Evolutionary conservation across 2,113 vertebrate species (phyloP).

Genomic region (Porphyrio hochstetteri): DNA sequence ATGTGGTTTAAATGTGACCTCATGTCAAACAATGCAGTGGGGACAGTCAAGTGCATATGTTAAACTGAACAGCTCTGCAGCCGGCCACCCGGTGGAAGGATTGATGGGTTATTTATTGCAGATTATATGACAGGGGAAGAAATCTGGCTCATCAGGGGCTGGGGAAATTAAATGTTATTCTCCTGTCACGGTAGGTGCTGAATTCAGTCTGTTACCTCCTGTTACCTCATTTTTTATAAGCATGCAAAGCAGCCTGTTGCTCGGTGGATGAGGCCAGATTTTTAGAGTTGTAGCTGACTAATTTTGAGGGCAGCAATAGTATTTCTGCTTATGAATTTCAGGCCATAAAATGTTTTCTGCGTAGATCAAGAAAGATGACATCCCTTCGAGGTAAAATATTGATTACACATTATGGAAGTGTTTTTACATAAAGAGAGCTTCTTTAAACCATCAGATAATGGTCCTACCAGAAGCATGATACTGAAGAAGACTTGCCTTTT

Average conservation of each 20-base stretch:
- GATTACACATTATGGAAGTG: neutral
- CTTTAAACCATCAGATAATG: neutral
- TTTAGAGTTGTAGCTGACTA: neutral
- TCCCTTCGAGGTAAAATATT: neutral
- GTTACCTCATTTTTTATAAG: constrained; percentile 1
- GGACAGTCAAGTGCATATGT: constrained; percentile 9
- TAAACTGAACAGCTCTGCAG: neutral
- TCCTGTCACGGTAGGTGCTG: constrained; percentile 6
- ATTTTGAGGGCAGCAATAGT: neutral
- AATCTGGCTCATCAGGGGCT: neutral
- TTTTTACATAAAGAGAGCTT: neutral
- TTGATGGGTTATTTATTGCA: constrained; percentile 49
- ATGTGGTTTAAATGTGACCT: neutral
- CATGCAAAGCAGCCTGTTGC: neutral
- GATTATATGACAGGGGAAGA: constrained; percentile 1
- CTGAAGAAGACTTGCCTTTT: neutral
- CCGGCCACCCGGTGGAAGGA: neutral
- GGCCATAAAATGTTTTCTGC: neutral
- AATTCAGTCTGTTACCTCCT: neutral
- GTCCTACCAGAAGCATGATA: neutral
- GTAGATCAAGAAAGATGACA: neutral
- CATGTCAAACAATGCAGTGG: neutral
- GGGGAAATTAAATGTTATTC: constrained; percentile 16
- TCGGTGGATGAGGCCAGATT: neutral
- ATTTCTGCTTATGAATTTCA: neutral